Base-by-base conservation (phyloP, 2,113 vertebrate species). In the human region DNA sequence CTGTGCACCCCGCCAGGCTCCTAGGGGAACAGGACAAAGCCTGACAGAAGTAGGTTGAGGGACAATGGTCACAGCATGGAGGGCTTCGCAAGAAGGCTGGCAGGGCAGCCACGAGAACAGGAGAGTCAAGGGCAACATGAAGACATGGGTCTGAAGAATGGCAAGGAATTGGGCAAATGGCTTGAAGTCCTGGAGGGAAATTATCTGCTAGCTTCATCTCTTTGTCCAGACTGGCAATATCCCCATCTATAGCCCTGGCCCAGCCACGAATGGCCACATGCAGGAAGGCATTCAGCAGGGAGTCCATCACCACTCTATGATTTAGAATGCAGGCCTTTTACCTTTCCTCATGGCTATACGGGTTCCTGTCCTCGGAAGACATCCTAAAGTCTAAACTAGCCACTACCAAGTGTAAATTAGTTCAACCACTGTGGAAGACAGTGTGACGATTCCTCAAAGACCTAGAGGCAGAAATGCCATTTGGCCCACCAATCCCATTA, bases 331-430 rank as follows among this genome's bases (percentile, higher is more conserved):
- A 84, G 83, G 22, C 64, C 79, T 90, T 93, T 95, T 96, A 66
- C 81, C 97, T 93, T 93, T 97, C 84, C 97, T 96, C 93, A 95
- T 92, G 88, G 92, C 89, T 93, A 38, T 68, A 18, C 17, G 3
- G 72, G 82, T 61, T 98, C 96, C 89, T 70, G 66, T 91, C 66
- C 93, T 97, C 97, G 98, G 97, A 98, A 98, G 97, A 95, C 79
- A 92, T 73, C 66, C 96, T 79, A 3, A 93, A 75, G 40, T 66
- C 94, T 94, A 90, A 95, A 97, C 83, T 59, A 87, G 79, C 55
- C 64, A 66, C 17, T n/a, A 23, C 55, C 52, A 55, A 55, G 52
- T 55, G 52, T 55, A 55, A 20, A 55, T 55, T 55, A 55, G 6
- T 20, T 55, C 52, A 55, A 55, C 52, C 52, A 55, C 18, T 55